Evolutionary conservation across 2,888 invertebrate species (phyloP).

Genomic region (Melanophora roralis): DNA sequence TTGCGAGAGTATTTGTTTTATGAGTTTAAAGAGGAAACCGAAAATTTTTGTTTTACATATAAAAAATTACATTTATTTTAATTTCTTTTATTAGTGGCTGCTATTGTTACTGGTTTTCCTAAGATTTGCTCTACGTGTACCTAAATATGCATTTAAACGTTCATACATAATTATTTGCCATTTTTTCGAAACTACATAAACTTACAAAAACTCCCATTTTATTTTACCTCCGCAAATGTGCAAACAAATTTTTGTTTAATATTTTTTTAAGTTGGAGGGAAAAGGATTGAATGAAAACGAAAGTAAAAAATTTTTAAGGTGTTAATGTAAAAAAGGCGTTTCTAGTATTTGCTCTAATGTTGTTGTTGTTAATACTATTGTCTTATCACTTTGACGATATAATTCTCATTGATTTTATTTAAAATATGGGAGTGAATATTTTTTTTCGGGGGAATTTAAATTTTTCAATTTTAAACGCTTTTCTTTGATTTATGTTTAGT

Average conservation of each 20-base stretch:
- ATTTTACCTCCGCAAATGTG: background rate
- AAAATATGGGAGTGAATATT: background rate
- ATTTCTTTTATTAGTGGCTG: background rate
- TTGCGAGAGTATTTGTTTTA: background rate
- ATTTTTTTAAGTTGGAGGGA: no score
- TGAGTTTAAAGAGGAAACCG: slow-evolving; percentile 28
- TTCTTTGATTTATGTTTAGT: background rate
- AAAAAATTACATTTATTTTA: background rate
- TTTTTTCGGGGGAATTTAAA: background rate
- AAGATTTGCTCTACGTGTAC: background rate
- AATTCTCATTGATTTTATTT: no score
- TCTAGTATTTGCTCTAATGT: background rate
- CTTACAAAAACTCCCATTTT: background rate
- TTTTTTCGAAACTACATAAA: background rate
- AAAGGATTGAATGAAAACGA: slow-evolving; percentile 21
- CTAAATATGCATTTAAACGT: no score
- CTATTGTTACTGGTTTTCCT: background rate
- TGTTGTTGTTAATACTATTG: background rate
- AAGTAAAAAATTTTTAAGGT: slow-evolving; percentile 40
- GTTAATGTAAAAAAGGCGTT: background rate
- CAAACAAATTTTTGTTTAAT: slow-evolving; percentile 11
- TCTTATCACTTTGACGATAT: no score
- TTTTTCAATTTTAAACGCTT: background rate
- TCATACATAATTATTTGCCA: no score
- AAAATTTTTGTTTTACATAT: background rate